These are phyloP conservation scores for Acestrorhynchus altus DNA, from an alignment of 2,797 vertebrate genomes.

Conservation along the genomic window DNA sequence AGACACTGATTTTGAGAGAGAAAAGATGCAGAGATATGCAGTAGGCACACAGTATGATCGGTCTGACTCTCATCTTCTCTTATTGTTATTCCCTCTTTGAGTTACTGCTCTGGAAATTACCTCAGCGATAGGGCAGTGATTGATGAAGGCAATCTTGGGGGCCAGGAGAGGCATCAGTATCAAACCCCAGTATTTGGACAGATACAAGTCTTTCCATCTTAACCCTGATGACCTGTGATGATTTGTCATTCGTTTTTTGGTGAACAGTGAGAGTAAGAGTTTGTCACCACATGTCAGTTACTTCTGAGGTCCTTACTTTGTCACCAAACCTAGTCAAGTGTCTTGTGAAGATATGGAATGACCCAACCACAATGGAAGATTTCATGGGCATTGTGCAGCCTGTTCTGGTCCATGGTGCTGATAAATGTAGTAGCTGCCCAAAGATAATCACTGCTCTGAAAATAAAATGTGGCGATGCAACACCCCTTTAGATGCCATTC, in stretches of 20 bases:
- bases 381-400: neutral
- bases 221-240: neutral
- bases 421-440: conserved; percentile 63
- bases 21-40: conserved; percentile 25
- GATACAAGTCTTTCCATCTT: conserved; percentile 28
- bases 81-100: conserved; percentile 35
- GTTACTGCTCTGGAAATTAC: conserved; percentile 51
- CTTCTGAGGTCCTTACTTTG: neutral
- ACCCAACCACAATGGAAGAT: neutral
- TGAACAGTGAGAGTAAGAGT: neutral
- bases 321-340: neutral
- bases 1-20: conserved; percentile 11
- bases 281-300: neutral
- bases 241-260: neutral
- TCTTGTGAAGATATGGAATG: neutral
- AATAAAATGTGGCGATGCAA: neutral
- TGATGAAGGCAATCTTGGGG: conserved; percentile 69
- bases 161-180: conserved; percentile 29
- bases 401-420: conserved; percentile 25
- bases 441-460: conserved; percentile 49
- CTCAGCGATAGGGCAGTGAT: conserved; percentile 69
- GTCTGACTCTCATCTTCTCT: neutral
- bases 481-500: neutral
- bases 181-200: conserved; percentile 1
- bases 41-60: neutral